Conservation (phyloP, 2,113 vertebrate genomes). For the Protobothrops mucrosquamatus region DNA sequence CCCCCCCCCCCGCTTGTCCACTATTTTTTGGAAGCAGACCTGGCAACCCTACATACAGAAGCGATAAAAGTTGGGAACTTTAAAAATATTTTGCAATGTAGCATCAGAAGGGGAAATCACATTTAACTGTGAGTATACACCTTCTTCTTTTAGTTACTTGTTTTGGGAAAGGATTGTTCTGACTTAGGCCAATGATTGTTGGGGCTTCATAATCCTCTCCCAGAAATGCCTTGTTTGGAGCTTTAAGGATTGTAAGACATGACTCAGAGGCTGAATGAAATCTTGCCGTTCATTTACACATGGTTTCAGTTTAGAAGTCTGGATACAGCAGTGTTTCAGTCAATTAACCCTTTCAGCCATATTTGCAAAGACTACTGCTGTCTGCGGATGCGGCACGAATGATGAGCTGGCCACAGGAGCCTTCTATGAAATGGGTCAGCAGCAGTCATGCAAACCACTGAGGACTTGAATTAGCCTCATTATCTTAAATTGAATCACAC, state of each 20-base stretch:
- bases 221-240: conserved; percentile 63
- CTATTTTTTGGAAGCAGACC: too few relatives aligned
- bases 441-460: background rate
- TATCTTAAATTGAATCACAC: background rate
- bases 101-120: conserved; percentile 21
- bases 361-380: conserved; percentile 39
- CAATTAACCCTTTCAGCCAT: conserved; percentile 61
- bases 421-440: background rate
- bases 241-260: conserved; percentile 67
- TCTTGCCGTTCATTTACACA: conserved; percentile 68
- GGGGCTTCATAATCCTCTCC: conserved; percentile 60
- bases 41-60: too few relatives aligned
- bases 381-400: background rate
- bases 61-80: conserved; percentile 38
- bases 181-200: conserved; percentile 58
- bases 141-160: conserved; percentile 55
- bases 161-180: conserved; percentile 43
- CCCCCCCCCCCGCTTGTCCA: too few relatives aligned
- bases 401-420: conserved; percentile 14
- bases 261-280: conserved; percentile 67
- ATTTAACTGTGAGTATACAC: conserved; percentile 42
- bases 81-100: conserved; percentile 33
- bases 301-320: conserved; percentile 68
- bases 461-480: background rate
- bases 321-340: conserved; percentile 45